A percentile compares a stretch with the other conserved stretches of the same genome.
Conservation (phyloP, 2,888 invertebrate genomes). For the Drosophila testacea region DNA sequence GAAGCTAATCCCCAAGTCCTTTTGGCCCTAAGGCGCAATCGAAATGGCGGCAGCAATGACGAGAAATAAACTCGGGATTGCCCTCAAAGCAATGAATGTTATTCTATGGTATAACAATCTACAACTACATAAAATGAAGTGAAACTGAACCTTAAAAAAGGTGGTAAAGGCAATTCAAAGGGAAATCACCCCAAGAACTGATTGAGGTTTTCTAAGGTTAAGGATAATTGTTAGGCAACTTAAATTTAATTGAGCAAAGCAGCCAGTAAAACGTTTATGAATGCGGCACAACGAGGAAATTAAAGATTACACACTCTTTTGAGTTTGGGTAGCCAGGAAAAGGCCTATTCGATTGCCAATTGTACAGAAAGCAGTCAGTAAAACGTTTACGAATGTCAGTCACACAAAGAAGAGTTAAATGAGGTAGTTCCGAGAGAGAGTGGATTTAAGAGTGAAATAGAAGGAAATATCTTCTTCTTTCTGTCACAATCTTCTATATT, state of each 20-base stretch:
- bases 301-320: background rate
- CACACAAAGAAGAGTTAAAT: too few species aligned
- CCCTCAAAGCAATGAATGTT: conserved; percentile 43
- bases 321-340: too few species aligned
- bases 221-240: too few species aligned
- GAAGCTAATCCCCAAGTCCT: conserved; percentile 12
- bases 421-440: background rate
- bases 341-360: too few species aligned
- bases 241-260: background rate
- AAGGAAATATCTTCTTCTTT: too few species aligned
- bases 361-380: background rate
- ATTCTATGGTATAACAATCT: conserved; percentile 1
- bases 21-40: conserved; percentile 18
- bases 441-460: too few species aligned
- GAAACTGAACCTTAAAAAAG: background rate
- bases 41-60: background rate
- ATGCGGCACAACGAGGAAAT: background rate
- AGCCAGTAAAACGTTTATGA: background rate
- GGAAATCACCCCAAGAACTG: background rate
- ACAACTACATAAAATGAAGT: conserved; percentile 3
- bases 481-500: too few species aligned
- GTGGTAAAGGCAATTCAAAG: background rate
- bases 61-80: conserved; percentile 16
- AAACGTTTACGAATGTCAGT: background rate
- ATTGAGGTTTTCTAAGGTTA: background rate